Conservation (phyloP, 2,113 vertebrate genomes). For the Ameiurus melas region DNA sequence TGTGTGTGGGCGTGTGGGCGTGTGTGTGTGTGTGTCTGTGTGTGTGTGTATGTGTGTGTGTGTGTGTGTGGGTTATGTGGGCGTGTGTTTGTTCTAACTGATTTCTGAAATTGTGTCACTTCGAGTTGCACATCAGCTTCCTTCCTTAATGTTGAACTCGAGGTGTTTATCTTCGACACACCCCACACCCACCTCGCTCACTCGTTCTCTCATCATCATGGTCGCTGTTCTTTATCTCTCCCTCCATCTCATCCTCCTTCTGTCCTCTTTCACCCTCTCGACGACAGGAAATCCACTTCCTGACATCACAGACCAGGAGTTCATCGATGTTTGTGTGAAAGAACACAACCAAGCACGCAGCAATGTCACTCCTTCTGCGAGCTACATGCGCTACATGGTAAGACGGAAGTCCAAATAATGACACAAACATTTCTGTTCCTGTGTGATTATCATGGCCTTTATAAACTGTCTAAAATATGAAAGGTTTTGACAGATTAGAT, state of each 20-base stretch:
- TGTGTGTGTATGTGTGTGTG: not conserved
- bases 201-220: not conserved
- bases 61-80: not conserved
- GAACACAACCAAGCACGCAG: conserved; percentile 60
- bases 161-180: not conserved
- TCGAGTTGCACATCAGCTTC: not conserved
- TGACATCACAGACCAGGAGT: conserved; percentile 52
- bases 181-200: not conserved
- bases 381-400: conserved; percentile 69
- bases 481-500: not conserved
- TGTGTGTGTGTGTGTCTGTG: not conserved
- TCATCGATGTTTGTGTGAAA: conserved; percentile 56
- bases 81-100: not conserved
- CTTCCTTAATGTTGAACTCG: not conserved
- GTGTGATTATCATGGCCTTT: not conserved
- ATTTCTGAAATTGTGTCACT: not conserved
- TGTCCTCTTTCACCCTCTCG: not conserved
- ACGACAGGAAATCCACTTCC: conserved; percentile 29
- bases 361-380: conserved; percentile 50
- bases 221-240: not conserved
- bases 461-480: not conserved
- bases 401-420: conserved; percentile 13
- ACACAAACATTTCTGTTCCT: not conserved
- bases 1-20: not conserved
- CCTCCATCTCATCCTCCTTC: not conserved